phyloP scores from a whole-genome alignment of 2,888 invertebrate genomes.

The Lottia scabra region DNA sequence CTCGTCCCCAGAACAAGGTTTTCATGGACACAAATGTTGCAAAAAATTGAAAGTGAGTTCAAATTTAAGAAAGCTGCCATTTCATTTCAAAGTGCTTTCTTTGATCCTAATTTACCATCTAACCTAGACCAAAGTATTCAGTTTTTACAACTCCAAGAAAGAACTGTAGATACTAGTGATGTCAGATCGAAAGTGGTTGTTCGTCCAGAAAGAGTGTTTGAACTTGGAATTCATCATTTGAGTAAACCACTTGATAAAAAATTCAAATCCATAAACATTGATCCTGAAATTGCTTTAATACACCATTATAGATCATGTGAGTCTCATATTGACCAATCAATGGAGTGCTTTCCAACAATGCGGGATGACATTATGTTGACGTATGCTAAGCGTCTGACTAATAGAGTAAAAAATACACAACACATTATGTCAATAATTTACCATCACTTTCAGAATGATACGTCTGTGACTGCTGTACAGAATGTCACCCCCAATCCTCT shows the following conservation, averaged over 20 bases:
- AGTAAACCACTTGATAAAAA: slow-evolving; percentile 36
- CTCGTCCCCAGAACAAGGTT: slow-evolving; percentile 53
- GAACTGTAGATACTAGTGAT: slow-evolving; percentile 40
- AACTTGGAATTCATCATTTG: slow-evolving; percentile 61
- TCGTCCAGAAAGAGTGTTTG: slow-evolving; percentile 44
- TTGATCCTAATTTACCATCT: slow-evolving; percentile 42
- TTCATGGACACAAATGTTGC: slow-evolving; percentile 41
- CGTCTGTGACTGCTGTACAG: too few species aligned
- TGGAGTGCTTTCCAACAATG: slow-evolving; percentile 40
- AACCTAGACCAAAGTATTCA: slow-evolving; percentile 39
- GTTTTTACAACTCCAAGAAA: slow-evolving; percentile 45
- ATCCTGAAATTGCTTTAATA: slow-evolving; percentile 39
- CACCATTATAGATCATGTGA: slow-evolving; percentile 54
- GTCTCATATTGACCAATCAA: slow-evolving; percentile 40
- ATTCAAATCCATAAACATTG: slow-evolving; percentile 27
- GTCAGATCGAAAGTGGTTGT: slow-evolving; percentile 53
- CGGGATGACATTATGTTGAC: slow-evolving; percentile 41
- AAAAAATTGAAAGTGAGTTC: slow-evolving; percentile 24
- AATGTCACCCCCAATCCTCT: too few species aligned
- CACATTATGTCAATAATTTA: neutral
- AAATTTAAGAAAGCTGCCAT: slow-evolving; percentile 40
- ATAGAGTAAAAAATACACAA: slow-evolving; percentile 1
- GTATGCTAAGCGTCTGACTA: slow-evolving; percentile 34
- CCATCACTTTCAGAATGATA: neutral
- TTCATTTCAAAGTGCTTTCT: slow-evolving; percentile 56